Conservation (phyloP, 2,888 invertebrate genomes). For the Cerceris ruficornis region DNA sequence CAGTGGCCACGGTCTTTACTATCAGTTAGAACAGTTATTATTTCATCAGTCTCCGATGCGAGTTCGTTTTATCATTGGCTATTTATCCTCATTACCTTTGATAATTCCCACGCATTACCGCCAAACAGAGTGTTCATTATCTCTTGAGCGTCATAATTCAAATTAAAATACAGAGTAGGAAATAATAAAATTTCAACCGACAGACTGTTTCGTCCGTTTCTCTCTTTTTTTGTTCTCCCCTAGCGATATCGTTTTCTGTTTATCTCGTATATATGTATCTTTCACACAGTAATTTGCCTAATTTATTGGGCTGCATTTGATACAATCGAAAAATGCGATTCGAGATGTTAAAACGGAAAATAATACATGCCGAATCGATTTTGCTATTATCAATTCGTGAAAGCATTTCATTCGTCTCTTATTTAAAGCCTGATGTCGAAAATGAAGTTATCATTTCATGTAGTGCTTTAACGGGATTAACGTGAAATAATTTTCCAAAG, state of each 20-base stretch:
- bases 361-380: background rate
- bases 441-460: too few species aligned
- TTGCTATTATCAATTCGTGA: background rate
- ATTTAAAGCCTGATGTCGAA: background rate
- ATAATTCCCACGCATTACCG: too few species aligned
- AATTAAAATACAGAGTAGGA: background rate
- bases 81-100: too few species aligned
- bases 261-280: background rate
- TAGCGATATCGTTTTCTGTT: background rate
- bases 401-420: background rate
- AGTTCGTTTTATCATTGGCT: too few species aligned
- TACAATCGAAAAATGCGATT: slow-evolving; percentile 4
- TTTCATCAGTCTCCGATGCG: too few species aligned
- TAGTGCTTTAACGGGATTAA: too few species aligned
- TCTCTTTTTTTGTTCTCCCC: background rate
- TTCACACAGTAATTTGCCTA: slow-evolving; percentile 20
- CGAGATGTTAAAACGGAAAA: background rate
- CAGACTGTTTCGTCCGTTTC: background rate
- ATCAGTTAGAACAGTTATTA: too few species aligned
- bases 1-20: too few species aligned
- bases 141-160: background rate
- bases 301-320: slow-evolving; percentile 22
- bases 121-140: background rate
- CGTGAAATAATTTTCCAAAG: too few species aligned
- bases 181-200: slow-evolving; percentile 13